These are phyloP conservation scores for Fragum sueziense DNA, from an alignment of 2,888 invertebrate genomes.

Conservation along the genomic window DNA sequence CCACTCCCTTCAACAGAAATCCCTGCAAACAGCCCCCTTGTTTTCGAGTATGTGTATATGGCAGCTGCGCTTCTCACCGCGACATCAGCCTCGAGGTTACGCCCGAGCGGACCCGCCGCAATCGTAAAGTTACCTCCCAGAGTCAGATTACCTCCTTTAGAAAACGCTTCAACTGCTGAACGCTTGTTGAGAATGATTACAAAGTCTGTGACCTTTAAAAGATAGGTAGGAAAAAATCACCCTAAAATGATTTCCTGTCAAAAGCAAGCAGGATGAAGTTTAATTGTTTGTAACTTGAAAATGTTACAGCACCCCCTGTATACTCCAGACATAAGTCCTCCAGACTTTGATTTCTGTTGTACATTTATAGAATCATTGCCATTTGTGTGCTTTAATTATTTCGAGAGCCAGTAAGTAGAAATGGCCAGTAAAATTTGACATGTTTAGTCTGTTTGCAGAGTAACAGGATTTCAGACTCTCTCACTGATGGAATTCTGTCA, in stretches of 20 bases:
- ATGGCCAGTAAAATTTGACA: too few species aligned
- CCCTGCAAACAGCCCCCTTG: conserved; percentile 79
- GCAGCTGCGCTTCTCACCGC: conserved; percentile 78
- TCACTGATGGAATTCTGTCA: too few species aligned
- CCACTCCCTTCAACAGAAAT: conserved; percentile 80
- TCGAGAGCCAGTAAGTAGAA: too few species aligned
- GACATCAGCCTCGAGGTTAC: conserved; percentile 77
- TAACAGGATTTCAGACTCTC: too few species aligned
- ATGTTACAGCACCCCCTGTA: too few species aligned
- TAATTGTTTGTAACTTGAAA: too few species aligned
- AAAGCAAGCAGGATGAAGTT: too few species aligned
- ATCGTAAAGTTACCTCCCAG: conserved; percentile 80
- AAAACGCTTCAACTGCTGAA: conserved; percentile 79
- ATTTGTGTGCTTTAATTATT: background rate
- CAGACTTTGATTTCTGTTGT: background rate
- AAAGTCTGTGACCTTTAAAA: conserved; percentile 78
- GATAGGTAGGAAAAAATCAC: too few species aligned
- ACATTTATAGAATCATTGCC: background rate
- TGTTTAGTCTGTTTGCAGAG: too few species aligned
- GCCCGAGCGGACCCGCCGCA: conserved; percentile 80
- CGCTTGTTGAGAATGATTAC: conserved; percentile 78
- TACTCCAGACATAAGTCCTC: background rate
- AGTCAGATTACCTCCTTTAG: conserved; percentile 80
- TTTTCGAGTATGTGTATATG: conserved; percentile 80
- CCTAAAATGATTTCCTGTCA: too few species aligned